These are phyloP conservation scores for Heterocephalus glaber DNA, from an alignment of 2,113 vertebrate species.

Conservation along the genomic window DNA sequence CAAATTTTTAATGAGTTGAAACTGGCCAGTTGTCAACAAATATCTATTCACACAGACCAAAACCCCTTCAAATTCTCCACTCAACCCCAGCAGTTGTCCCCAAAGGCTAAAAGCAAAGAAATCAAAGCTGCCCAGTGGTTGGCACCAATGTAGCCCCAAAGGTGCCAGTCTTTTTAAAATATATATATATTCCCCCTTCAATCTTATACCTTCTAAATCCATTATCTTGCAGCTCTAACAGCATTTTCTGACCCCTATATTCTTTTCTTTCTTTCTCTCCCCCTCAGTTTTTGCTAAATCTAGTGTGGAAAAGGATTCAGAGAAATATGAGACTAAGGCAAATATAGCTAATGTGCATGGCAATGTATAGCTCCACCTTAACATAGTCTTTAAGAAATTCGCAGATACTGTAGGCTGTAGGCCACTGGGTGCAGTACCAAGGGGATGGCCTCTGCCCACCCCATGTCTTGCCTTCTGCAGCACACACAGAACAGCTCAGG, in stretches of 20 bases:
- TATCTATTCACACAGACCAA: slow-evolving; percentile 24
- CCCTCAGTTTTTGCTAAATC: neutral
- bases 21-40: slow-evolving; percentile 44
- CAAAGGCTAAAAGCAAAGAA: slow-evolving; percentile 19
- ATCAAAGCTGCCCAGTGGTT: neutral
- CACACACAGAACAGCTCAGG: neutral
- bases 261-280: neutral
- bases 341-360: neutral
- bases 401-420: neutral
- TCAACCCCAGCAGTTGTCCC: neutral
- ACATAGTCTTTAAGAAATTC: neutral
- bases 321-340: neutral
- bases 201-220: neutral
- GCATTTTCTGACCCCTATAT: neutral
- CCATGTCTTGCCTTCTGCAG: neutral
- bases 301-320: neutral
- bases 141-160: neutral
- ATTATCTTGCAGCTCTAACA: neutral
- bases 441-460: neutral
- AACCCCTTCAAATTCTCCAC: neutral
- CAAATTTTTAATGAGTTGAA: slow-evolving; percentile 50
- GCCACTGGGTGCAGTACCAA: neutral
- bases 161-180: neutral
- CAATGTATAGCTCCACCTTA: neutral
- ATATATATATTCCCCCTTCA: neutral